Base-by-base conservation (phyloP, 1,140 invertebrate genomes). In the Brachionus sp. region DNA sequence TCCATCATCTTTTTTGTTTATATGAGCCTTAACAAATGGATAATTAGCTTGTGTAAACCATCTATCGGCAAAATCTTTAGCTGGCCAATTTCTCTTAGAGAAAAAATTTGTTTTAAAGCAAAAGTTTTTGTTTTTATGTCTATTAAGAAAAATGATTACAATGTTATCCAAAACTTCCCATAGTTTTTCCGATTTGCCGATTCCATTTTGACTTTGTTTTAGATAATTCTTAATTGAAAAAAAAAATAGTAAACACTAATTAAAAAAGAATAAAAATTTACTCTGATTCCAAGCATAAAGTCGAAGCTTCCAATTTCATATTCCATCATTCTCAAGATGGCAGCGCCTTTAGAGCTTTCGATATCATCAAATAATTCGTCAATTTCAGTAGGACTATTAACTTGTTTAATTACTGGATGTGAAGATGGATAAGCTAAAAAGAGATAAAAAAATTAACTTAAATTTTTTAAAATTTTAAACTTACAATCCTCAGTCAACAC, bases 391-490 rank as follows among this genome's bases (percentile, higher is more conserved):
- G 80, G 44, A 44, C 39, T 68, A 37, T 82, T 70, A n/a, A 82
- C 62, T 29, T 44, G 16, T 44, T 82, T 82, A 44, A 82, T 50
- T 19, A 82, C 35, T 7, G 80, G 80, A 82, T 82, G 80, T 29
- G 80, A 82, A 39, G 80, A 80, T 25, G 77, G 77, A 80, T 62
- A 80, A 35, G 77, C 77, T 80, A 62, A 42, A 50, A 25, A 10
- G 16, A 7, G n/a, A n/a, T n/a, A 73, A 73, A 19, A 42, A 23
- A 42, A 9, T 19, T 19, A 25, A 23, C 0, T 44, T 73, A 44
- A 9, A 16, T 2, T 42, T 23, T 19, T 10, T 1, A 70, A 19
- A 2, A 7, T 23, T 16, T n/a, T 39, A 16, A 25, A 16, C 12
- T 29, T 82, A 68, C 57, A 66, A 44, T 82, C 80, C 35, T 70